phyloP scores from a whole-genome alignment of 2,797 vertebrate species.

The Glyptemys insculpta region DNA sequence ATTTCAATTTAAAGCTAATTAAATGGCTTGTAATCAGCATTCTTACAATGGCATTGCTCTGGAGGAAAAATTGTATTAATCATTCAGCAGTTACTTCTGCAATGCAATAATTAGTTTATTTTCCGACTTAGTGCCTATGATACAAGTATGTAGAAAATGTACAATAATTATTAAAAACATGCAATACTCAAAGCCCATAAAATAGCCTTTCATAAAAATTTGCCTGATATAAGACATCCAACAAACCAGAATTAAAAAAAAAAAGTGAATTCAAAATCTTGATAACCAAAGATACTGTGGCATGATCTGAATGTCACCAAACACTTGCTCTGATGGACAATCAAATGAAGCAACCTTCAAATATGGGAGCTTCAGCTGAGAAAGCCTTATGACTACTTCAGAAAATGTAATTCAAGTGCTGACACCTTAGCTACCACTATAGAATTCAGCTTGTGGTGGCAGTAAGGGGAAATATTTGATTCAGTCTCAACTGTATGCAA shows the following conservation, averaged over 20 bases:
- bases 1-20: conserved; percentile 48
- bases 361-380: too few relatives aligned
- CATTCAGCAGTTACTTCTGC: conserved; percentile 24
- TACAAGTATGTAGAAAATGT: conserved; percentile 17
- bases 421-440: too few relatives aligned
- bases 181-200: not conserved
- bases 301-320: too few relatives aligned
- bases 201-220: accelerated
- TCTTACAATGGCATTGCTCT: conserved; percentile 29
- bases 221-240: not conserved
- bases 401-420: too few relatives aligned
- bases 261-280: not conserved
- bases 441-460: too few relatives aligned
- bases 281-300: not conserved
- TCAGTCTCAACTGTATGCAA: too few relatives aligned
- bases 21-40: conserved; percentile 19
- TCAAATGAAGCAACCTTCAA: too few relatives aligned
- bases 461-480: too few relatives aligned
- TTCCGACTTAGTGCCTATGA: not conserved
- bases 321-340: too few relatives aligned
- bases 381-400: too few relatives aligned
- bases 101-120: conserved; percentile 28
- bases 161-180: not conserved
- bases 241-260: not conserved
- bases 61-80: conserved; percentile 43